Conservation (phyloP, 2,888 invertebrate species). For the Leistus spinibarbis region DNA sequence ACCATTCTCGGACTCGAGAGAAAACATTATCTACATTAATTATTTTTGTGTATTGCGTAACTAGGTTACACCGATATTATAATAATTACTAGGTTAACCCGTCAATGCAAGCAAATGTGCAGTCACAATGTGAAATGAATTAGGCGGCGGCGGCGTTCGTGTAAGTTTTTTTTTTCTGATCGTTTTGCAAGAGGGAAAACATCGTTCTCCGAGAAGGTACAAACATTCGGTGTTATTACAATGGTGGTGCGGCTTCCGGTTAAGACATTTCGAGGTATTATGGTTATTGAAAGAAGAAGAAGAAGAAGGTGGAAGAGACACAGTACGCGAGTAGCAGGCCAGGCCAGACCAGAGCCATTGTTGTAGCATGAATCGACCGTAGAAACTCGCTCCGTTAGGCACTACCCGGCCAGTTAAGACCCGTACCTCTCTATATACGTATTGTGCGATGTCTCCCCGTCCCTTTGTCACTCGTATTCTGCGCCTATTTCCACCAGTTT, state of each 20-base stretch:
- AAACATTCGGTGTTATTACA: slow-evolving; percentile 26
- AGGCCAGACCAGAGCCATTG: background rate
- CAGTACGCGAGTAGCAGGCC: background rate
- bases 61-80: too few species aligned
- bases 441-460: background rate
- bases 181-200: slow-evolving; percentile 2
- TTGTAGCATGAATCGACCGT: background rate
- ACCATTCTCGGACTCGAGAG: background rate
- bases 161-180: background rate
- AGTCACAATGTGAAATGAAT: slow-evolving; percentile 13
- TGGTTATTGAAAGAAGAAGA: slow-evolving; percentile 33
- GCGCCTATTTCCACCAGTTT: background rate
- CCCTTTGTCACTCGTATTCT: background rate
- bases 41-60: too few species aligned
- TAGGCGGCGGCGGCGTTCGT: slow-evolving; percentile 15
- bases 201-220: slow-evolving; percentile 19
- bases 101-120: too few species aligned
- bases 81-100: too few species aligned
- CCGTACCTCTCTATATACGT: background rate
- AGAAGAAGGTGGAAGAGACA: background rate
- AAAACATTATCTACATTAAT: too few species aligned
- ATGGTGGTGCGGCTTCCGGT: slow-evolving; percentile 27
- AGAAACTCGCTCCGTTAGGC: background rate
- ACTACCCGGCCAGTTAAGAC: background rate
- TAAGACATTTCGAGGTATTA: slow-evolving; percentile 30